These are phyloP conservation scores for Neocrepidodera transversa DNA, from an alignment of 2,888 invertebrate species.

Conservation along the genomic window DNA sequence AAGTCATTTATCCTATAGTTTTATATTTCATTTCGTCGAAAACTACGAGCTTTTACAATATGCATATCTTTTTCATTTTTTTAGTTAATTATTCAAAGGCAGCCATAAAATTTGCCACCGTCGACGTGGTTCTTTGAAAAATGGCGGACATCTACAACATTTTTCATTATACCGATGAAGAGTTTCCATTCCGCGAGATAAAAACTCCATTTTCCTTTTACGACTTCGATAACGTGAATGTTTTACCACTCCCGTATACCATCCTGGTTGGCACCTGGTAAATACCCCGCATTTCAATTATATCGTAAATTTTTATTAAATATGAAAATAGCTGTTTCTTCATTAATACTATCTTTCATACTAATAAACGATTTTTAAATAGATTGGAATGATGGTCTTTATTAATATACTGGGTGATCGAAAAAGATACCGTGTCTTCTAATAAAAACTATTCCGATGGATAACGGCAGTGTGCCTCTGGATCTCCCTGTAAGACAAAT, in stretches of 20 bases:
- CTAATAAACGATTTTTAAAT: too few relatives aligned
- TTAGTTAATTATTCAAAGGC: slow-evolving; percentile 24
- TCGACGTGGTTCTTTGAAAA: slow-evolving; percentile 20
- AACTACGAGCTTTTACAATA: slow-evolving; percentile 12
- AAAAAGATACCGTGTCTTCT: too few relatives aligned
- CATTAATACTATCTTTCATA: too few relatives aligned
- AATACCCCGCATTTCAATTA: not conserved
- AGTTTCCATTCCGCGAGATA: slow-evolving; percentile 20
- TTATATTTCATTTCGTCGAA: too few relatives aligned
- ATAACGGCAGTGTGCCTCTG: too few relatives aligned
- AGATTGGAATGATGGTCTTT: too few relatives aligned
- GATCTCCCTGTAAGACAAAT: too few relatives aligned
- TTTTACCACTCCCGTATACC: slow-evolving; percentile 12
- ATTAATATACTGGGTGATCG: too few relatives aligned
- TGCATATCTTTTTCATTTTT: slow-evolving; percentile 10
- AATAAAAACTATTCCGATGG: too few relatives aligned
- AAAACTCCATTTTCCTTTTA: slow-evolving; percentile 23
- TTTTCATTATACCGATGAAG: slow-evolving; percentile 23
- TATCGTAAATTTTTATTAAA: not conserved
- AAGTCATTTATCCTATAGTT: too few relatives aligned
- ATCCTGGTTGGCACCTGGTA: slow-evolving; percentile 7
- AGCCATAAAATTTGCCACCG: slow-evolving; percentile 24
- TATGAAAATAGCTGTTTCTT: too few relatives aligned
- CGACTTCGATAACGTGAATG: slow-evolving; percentile 8
- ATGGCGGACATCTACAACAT: slow-evolving; percentile 13